Conservation (phyloP, 2,113 vertebrate species). For the Bombycilla garrulus region DNA sequence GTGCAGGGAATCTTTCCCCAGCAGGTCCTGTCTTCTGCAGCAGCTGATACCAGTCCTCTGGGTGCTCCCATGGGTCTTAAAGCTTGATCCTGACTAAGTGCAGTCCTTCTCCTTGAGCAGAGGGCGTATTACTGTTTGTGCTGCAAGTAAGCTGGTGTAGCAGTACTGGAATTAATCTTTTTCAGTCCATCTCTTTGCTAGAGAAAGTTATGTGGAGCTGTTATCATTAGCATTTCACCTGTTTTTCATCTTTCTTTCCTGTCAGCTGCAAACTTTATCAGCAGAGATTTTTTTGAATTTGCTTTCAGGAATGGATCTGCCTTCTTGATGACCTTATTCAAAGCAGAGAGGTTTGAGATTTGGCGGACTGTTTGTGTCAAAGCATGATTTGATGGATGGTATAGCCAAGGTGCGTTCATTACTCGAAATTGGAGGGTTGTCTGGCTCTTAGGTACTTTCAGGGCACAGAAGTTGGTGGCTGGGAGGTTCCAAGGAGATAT, state of each 20-base stretch:
- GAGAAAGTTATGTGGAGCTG: neutral
- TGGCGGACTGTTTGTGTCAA: neutral
- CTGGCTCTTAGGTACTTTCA: neutral
- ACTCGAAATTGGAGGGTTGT: neutral
- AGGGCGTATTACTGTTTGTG: fast-evolving
- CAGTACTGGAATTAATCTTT: neutral
- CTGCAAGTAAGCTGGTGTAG: neutral
- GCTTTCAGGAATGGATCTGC: neutral
- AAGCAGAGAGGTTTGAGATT: neutral
- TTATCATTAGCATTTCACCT: neutral
- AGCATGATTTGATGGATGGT: neutral
- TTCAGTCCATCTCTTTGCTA: neutral
- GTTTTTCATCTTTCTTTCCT: neutral
- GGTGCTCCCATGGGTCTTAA: neutral
- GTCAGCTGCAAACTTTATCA: neutral
- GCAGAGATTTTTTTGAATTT: neutral
- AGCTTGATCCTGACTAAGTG: neutral
- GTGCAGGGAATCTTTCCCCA: neutral
- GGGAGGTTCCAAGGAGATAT: neutral
- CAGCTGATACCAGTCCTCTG: neutral
- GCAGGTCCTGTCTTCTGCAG: neutral
- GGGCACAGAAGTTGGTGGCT: neutral
- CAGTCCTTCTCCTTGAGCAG: neutral
- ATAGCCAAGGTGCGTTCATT: neutral
- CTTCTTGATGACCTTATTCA: slow-evolving; percentile 10